Conservation (phyloP, 1,140 invertebrate genomes). For the Stratiolaelaps scimitus region DNA sequence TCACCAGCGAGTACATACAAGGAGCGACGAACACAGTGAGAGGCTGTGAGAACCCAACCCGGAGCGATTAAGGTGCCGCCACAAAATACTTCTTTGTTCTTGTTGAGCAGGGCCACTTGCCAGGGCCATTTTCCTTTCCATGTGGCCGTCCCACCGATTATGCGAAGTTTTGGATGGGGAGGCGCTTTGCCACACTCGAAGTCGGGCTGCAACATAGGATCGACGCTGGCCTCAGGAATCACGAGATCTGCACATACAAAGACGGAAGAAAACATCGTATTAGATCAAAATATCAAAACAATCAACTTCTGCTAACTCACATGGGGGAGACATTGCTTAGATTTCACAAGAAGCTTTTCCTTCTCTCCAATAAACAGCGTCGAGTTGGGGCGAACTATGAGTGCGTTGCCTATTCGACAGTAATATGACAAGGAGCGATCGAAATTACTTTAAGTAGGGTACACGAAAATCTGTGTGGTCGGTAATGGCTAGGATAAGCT, state of each 20-base stretch:
- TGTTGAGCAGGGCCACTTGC: constrained; percentile 71
- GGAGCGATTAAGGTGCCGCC: constrained; percentile 74
- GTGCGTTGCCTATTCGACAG: no score
- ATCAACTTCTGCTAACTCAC: not conserved
- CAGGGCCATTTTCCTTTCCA: constrained; percentile 73
- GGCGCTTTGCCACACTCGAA: constrained; percentile 8
- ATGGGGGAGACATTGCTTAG: constrained; percentile 29
- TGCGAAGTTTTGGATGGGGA: constrained; percentile 46
- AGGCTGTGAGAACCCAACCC: constrained; percentile 76
- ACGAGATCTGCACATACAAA: no score
- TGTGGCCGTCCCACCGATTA: constrained; percentile 68
- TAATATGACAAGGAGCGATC: no score
- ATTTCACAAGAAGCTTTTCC: no score
- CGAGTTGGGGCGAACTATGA: no score
- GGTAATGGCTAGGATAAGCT: no score
- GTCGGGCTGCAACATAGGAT: not conserved
- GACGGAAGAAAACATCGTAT: no score
- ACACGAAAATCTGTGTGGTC: no score
- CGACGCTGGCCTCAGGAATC: no score
- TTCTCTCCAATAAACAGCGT: no score
- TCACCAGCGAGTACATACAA: constrained; percentile 72
- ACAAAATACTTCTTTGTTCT: constrained; percentile 66
- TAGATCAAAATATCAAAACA: no score
- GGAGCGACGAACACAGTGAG: constrained; percentile 66
- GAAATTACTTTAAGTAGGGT: no score